These are phyloP conservation scores for Eptesicus fuscus DNA, from an alignment of 2,113 vertebrate species.

Conservation along the genomic window DNA sequence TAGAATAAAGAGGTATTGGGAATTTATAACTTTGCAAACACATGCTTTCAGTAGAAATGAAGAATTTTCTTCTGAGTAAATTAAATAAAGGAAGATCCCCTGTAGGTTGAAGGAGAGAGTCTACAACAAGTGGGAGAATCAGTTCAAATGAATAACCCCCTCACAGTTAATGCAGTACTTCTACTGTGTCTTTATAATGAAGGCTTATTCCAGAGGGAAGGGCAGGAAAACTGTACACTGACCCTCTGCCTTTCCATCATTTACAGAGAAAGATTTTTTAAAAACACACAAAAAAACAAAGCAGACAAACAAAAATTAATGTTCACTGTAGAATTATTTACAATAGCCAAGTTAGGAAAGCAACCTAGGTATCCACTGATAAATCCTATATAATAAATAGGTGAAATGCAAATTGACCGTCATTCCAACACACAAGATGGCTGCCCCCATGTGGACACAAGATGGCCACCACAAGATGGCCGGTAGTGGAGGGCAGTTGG, in stretches of 20 bases:
- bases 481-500: too few relatives aligned
- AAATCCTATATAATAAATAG: too few relatives aligned
- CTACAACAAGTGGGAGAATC: neutral
- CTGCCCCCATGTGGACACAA: too few relatives aligned
- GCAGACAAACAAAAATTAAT: neutral
- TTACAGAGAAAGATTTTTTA: neutral
- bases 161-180: neutral
- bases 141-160: neutral
- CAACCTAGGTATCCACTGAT: too few relatives aligned
- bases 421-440: too few relatives aligned
- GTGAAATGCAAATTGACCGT: too few relatives aligned
- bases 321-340: neutral
- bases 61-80: constrained; percentile 23
- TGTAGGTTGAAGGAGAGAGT: neutral
- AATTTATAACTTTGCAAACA: constrained; percentile 56
- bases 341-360: too few relatives aligned
- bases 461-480: too few relatives aligned
- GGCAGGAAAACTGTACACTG: neutral
- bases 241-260: neutral
- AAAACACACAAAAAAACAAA: too few relatives aligned
- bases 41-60: constrained; percentile 20
- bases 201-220: neutral
- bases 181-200: neutral
- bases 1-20: constrained; percentile 36
- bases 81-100: neutral